phyloP scores from a whole-genome alignment of 2,113 vertebrate species.

The Chaetops frenatus region DNA sequence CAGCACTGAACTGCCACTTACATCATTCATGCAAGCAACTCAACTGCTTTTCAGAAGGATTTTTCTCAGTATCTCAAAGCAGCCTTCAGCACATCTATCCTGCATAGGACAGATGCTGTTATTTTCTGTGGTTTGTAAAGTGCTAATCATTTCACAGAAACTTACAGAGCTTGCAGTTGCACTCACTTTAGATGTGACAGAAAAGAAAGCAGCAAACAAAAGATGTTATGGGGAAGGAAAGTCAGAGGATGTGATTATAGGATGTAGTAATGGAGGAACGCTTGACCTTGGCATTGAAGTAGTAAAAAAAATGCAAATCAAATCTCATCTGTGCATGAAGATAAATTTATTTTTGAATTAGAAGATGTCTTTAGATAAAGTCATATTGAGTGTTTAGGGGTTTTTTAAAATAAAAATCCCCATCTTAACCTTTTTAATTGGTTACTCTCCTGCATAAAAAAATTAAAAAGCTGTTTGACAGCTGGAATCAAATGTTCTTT shows the following conservation, averaged over 20 bases:
- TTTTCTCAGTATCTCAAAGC: neutral
- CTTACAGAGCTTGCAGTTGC: neutral
- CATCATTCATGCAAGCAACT: neutral
- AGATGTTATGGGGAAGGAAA: neutral
- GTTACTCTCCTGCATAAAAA: neutral
- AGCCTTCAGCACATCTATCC: neutral
- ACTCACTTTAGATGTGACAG: neutral
- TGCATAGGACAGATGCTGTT: neutral
- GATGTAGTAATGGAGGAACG: neutral
- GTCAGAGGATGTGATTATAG: neutral
- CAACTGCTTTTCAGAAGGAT: neutral
- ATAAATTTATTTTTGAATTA: neutral
- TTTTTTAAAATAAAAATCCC: neutral
- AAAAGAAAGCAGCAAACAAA: neutral
- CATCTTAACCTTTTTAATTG: neutral
- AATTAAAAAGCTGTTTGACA: neutral
- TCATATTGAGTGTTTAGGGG: neutral
- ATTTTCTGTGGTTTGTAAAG: neutral
- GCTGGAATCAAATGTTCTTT: rapidly evolving
- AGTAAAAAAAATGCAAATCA: neutral
- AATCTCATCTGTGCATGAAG: neutral
- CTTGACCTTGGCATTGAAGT: neutral
- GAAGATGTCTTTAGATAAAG: neutral
- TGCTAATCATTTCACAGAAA: neutral
- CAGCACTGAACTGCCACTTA: neutral